Evolutionary conservation across 2,888 invertebrate species (phyloP), one percentile per base, ranked within the genome.

Genomic region (Brenthis ino): DNA sequence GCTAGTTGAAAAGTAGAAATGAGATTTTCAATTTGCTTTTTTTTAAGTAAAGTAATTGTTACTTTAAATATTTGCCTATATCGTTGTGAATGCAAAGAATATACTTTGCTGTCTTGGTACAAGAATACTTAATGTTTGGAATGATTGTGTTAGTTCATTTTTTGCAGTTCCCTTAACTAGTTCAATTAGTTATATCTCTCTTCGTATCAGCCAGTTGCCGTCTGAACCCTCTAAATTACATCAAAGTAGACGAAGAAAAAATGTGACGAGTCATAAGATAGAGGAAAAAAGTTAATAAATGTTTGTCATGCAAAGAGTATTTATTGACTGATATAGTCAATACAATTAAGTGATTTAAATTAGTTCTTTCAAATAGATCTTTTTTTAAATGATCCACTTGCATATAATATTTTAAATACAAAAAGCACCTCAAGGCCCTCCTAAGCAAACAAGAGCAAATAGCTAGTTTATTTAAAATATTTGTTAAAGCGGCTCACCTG

Each of bases 221-320:
- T 67, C 66, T 67, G 69, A 64, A 67, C 63, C 65, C 65, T 64
- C 57, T 63, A 66, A 70, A 70, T 70, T 67, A 70, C 69, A 67
- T 70, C 67, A 67, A 66, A 64, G 57, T 64, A 55, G 69, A 70
- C 64, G 58, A 43, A 56, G 0, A 63, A 69, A 64, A 70, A 67
- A 67, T 70, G 50, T 70, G 67, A 64, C 20, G 64, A 70, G 66
- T 70, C 66, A 70, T 63, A 20, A 24, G 20, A 37, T 8, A 63
- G 57, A 37, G 33, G 61, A 66, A 69, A 69, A 66, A 28, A 51
- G 13, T 51, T 55, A 48, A 43, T 56, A 67, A 56, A 56, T 48
- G 67, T 47, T 48, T 5, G 67, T 61, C 55, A 67, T 55, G 61
- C 55, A 50, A 53, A 61, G 50, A 56, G 20, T 67, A 33, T 67